Percentiles rank a stretch among this genome's conserved stretches.
These are phyloP conservation scores for Watersipora subatra DNA, from an alignment of 1,140 invertebrate species.

Conservation along the genomic window DNA sequence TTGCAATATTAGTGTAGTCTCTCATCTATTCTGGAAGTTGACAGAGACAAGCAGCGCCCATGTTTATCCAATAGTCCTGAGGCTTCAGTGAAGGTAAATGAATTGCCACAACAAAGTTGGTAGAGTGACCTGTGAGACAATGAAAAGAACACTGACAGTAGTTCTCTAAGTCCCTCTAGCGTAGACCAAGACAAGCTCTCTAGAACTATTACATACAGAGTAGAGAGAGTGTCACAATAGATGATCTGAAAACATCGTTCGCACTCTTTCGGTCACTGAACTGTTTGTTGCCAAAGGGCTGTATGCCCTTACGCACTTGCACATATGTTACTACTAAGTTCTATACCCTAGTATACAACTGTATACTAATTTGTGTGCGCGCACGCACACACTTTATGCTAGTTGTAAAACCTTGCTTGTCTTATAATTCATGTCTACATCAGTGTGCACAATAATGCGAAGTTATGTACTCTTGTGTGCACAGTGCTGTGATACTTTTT, in stretches of 20 bases:
- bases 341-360: not conserved
- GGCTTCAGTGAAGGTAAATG: slow-evolving; percentile 50
- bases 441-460: not conserved
- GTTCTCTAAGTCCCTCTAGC: not conserved
- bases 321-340: not conserved
- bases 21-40: too few species aligned
- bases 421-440: too few species aligned
- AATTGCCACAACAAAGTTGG: slow-evolving; percentile 71
- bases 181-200: not conserved
- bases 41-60: slow-evolving; percentile 66
- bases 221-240: not conserved
- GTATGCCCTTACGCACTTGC: not conserved
- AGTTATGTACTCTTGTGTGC: not conserved
- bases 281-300: not conserved
- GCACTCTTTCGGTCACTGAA: not conserved
- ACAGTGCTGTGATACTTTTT: not conserved
- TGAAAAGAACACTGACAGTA: not conserved
- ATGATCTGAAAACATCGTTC: too few species aligned
- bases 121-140: slow-evolving; percentile 54
- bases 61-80: slow-evolving; percentile 66
- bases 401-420: too few species aligned
- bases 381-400: too few species aligned
- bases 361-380: too few species aligned
- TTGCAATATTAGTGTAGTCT: too few species aligned
- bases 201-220: not conserved